A percentile compares a stretch with the other conserved stretches of the same genome.
These are phyloP conservation scores for Manis javanica DNA, from an alignment of 2,797 vertebrate genomes.

Conservation along the genomic window DNA sequence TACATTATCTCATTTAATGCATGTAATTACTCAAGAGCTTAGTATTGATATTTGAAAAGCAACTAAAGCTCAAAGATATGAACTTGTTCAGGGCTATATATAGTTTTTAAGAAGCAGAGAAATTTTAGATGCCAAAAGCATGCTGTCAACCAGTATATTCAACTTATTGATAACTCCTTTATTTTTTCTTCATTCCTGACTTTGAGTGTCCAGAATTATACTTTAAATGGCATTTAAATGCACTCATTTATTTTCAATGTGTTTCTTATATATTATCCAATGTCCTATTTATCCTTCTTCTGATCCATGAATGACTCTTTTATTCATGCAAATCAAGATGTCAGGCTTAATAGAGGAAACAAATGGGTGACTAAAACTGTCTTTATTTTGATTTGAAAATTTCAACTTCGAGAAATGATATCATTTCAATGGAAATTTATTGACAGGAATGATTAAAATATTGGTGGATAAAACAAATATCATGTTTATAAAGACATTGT, in stretches of 20 bases:
- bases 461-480: slow-evolving; percentile 48
- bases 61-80: background rate
- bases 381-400: slow-evolving; percentile 54
- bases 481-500: slow-evolving; percentile 47
- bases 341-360: slow-evolving; percentile 55
- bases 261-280: background rate
- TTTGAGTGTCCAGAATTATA: background rate
- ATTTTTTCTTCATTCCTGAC: background rate
- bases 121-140: background rate
- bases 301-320: slow-evolving; percentile 51
- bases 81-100: background rate
- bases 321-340: slow-evolving; percentile 57
- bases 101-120: background rate
- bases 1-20: background rate
- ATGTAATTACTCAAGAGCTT: background rate
- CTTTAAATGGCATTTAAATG: slow-evolving; percentile 25
- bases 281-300: slow-evolving; percentile 4
- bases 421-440: slow-evolving; percentile 57
- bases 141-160: background rate
- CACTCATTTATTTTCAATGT: slow-evolving; percentile 44
- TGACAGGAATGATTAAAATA: slow-evolving; percentile 63
- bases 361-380: slow-evolving; percentile 51
- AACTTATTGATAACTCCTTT: background rate
- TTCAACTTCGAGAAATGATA: slow-evolving; percentile 58
- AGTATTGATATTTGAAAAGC: background rate